Evolutionary conservation across 2,113 vertebrate genomes (phyloP).

Genomic region (Stercorarius parasiticus): DNA sequence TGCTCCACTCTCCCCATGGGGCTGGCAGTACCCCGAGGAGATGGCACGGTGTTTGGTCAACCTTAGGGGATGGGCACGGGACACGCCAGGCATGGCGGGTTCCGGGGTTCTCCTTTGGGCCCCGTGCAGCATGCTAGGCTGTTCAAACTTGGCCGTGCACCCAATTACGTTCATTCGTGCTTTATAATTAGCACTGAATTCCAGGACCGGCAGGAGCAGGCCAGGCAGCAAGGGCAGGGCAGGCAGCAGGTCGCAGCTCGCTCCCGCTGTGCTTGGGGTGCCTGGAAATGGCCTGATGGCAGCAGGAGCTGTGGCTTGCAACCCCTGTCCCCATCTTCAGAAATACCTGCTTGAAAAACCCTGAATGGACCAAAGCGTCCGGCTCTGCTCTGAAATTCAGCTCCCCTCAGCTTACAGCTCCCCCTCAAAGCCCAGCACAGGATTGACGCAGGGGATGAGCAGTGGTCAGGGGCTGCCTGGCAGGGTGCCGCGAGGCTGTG

Average conservation of each 20-base stretch:
- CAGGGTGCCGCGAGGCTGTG: not conserved
- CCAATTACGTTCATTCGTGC: not conserved
- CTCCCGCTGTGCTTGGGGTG: not conserved
- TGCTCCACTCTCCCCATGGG: not conserved
- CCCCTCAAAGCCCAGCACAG: not conserved
- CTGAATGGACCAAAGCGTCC: accelerated
- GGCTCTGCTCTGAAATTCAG: not conserved
- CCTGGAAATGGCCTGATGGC: not conserved
- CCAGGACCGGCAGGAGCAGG: slow-evolving; percentile 7
- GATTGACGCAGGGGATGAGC: not conserved
- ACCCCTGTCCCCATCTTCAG: not conserved
- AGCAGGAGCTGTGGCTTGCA: not conserved
- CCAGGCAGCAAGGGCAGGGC: not conserved
- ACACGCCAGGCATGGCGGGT: accelerated
- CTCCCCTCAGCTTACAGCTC: accelerated
- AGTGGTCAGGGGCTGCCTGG: not conserved
- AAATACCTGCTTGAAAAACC: not conserved
- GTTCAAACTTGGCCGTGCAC: not conserved
- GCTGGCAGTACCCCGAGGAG: not conserved
- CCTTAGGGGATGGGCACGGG: not conserved
- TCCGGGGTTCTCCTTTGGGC: not conserved
- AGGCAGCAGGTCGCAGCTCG: not conserved
- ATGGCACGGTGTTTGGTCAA: accelerated
- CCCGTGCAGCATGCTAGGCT: accelerated
- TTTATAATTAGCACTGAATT: not conserved